These are phyloP conservation scores for Sacculina carcini DNA, from an alignment of 2,888 invertebrate species.

Conservation along the genomic window DNA sequence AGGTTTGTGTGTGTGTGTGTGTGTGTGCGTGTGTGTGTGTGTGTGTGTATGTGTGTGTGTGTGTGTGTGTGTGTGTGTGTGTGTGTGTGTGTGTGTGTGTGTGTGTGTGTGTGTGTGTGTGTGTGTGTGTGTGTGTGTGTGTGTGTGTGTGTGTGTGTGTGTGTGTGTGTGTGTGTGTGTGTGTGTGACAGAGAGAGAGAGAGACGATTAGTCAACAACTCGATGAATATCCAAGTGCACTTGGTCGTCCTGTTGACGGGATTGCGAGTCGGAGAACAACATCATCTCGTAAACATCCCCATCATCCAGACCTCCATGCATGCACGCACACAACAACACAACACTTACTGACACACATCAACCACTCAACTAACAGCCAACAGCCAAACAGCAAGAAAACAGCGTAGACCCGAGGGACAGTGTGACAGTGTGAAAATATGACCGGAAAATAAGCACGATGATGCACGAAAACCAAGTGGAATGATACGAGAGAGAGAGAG, in stretches of 20 bases:
- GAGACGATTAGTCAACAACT: too few relatives aligned
- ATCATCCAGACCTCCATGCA: too few relatives aligned
- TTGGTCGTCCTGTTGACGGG: too few relatives aligned
- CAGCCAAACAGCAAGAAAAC: constrained; percentile 5
- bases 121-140: background rate
- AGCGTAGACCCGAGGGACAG: background rate
- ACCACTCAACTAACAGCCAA: background rate
- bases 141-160: background rate
- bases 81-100: background rate
- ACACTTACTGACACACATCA: background rate
- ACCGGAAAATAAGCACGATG: constrained; percentile 3
- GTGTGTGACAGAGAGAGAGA: background rate
- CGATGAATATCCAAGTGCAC: too few relatives aligned
- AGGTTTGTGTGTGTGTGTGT: constrained; percentile 2
- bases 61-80: background rate
- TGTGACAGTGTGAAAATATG: constrained; percentile 1
- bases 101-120: background rate
- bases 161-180: background rate
- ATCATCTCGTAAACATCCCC: too few relatives aligned
- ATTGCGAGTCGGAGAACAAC: too few relatives aligned
- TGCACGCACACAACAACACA: too few relatives aligned
- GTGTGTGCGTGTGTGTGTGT: constrained; percentile 4
- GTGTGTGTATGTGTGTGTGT: background rate
- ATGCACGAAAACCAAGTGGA: background rate
- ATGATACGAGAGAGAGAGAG: background rate